Percentiles rank a stretch among this genome's conserved stretches.
Evolutionary conservation across 2,888 invertebrate species (phyloP).

Genomic region (Drosophila algonquin): DNA sequence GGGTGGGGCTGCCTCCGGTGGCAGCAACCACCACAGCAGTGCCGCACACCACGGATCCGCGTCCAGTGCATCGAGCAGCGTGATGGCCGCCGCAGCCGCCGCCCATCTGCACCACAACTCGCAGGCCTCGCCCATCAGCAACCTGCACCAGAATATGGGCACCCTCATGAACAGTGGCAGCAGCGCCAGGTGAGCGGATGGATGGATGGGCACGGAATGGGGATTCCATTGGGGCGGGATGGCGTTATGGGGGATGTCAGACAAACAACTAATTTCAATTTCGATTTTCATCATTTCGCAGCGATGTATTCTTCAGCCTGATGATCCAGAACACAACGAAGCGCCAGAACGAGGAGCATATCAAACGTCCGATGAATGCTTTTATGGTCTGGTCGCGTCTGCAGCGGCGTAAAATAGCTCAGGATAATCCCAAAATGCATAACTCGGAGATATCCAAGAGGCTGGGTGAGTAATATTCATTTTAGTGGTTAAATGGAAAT

Average conservation of each 20-base stretch:
- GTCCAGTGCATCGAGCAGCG: conserved; percentile 73
- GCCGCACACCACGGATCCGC: conserved; percentile 69
- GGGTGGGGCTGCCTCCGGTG: conserved; percentile 13
- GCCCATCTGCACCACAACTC: conserved; percentile 82
- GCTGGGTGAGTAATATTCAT: conserved; percentile 87
- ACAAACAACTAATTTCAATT: neutral
- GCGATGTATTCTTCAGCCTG: conserved; percentile 84
- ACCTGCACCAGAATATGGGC: conserved; percentile 84
- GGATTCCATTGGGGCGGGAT: neutral
- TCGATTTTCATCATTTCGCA: conserved; percentile 37
- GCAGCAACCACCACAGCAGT: conserved; percentile 57
- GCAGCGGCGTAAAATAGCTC: conserved; percentile 96
- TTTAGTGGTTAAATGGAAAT: no score
- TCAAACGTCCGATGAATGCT: conserved; percentile 98
- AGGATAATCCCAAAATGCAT: conserved; percentile 99
- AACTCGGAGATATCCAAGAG: conserved; percentile 98
- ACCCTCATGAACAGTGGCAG: conserved; percentile 84
- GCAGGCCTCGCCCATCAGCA: conserved; percentile 83
- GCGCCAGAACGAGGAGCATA: conserved; percentile 91
- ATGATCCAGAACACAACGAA: conserved; percentile 84
- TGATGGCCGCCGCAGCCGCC: conserved; percentile 81
- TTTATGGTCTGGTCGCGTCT: conserved; percentile 99
- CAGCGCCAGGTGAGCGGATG: conserved; percentile 82
- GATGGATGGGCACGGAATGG: neutral
- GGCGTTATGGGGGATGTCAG: neutral